phyloP scores from a whole-genome alignment of 1,140 invertebrate species.

The Calosoma granatense region DNA sequence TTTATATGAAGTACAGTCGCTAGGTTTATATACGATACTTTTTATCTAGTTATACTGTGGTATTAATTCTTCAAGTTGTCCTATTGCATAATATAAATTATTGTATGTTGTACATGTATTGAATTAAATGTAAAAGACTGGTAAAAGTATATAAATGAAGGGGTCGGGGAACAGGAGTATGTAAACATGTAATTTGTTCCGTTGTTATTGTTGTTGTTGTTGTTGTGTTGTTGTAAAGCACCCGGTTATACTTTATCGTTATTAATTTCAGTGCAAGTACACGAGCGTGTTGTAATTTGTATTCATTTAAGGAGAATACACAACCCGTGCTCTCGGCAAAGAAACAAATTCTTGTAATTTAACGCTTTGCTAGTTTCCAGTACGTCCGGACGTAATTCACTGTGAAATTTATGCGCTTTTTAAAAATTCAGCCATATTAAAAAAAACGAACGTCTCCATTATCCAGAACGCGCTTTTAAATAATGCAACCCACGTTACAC shows the following conservation, averaged over 20 bases:
- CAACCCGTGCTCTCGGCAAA: not conserved
- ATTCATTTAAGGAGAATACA: not conserved
- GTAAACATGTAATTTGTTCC: too few species aligned
- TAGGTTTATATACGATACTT: too few species aligned
- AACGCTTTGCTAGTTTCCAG: not conserved
- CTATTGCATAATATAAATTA: too few species aligned
- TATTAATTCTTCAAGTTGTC: too few species aligned
- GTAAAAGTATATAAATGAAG: too few species aligned
- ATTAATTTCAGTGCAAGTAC: not conserved
- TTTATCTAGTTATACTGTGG: too few species aligned
- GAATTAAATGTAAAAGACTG: too few species aligned
- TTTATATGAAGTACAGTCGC: too few species aligned
- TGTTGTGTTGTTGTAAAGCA: too few species aligned
- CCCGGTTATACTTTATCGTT: not conserved
- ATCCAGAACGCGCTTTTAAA: not conserved
- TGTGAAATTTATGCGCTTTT: constrained; percentile 1
- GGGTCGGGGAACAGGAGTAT: too few species aligned
- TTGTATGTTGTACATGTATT: too few species aligned
- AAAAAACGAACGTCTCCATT: not conserved
- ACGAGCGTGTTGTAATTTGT: not conserved
- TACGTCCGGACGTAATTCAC: not conserved
- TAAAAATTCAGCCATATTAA: not conserved
- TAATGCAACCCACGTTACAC: not conserved
- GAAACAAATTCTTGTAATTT: constrained; percentile 5
- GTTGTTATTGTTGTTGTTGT: too few species aligned